Evolutionary conservation across 2,888 invertebrate species (phyloP), one percentile per base, ranked within the genome.

Genomic region (Phyllotreta cruciferae): DNA sequence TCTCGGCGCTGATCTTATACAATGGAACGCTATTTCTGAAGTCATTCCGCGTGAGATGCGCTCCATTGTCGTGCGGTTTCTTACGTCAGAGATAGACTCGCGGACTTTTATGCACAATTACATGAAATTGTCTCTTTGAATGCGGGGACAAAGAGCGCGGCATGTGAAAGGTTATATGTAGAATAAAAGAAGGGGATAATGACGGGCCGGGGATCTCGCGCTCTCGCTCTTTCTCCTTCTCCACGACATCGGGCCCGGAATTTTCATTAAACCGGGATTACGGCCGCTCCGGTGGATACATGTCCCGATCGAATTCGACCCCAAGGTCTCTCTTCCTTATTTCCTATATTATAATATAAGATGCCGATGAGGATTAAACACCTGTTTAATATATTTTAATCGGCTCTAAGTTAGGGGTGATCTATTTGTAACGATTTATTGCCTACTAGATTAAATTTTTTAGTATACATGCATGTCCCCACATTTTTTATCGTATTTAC

Each of bases 151-250:
- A 78, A 78, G 75, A 67, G 65, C 75, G 79, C 75, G 79, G 80
- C 78, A 80, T 79, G 80, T 78, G 79, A 78, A 80, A 79, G 78
- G 80, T 80, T 80, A 80, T 80, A 79, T 79, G 78, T 79, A 77
- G 80, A 80, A 80, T 80, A 80, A 80, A 80, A 80, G 79, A 78
- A 77, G 76, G 74, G 75, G 80, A 80, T 79, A 79, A 79, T 79
- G 79, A 78, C 74, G 74, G 70, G 77, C 77, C 77, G 77, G 75
- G 11, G 44, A 7, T 24, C 44, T 49, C 34, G 13, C 34, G 39
- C 49, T 50, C 37, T 49, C 57, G 45, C 50, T 57, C 41, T 73
- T 73, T 72, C 72, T 74, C 75, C 74, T 75, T 70, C 39, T 49
- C 55, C 37, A 39, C 69, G 64, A 74, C 75, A 74, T 8, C 11